phyloP scores from a whole-genome alignment of 2,888 invertebrate species.

The Trilocha varians region DNA sequence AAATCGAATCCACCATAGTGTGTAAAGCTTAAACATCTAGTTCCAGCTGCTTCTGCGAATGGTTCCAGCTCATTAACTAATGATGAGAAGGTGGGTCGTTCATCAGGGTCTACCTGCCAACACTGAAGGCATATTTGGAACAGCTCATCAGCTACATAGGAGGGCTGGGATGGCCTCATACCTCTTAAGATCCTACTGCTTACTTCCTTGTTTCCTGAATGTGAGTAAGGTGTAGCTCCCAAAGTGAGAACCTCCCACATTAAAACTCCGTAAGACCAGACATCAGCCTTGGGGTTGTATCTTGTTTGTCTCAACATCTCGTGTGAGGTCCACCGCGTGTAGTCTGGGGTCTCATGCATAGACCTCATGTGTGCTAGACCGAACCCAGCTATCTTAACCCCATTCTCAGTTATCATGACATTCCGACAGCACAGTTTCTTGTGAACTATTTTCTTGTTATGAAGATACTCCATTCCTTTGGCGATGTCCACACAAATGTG shows the following conservation, averaged over 20 bases:
- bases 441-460: constrained; percentile 79
- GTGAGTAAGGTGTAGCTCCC: constrained; percentile 85
- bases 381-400: constrained; percentile 83
- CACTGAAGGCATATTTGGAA: constrained; percentile 88
- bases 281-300: constrained; percentile 81
- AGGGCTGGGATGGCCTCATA: constrained; percentile 80
- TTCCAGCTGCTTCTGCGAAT: constrained; percentile 42
- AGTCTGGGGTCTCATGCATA: constrained; percentile 78
- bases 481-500: constrained; percentile 79
- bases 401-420: constrained; percentile 76
- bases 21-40: constrained; percentile 55
- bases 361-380: constrained; percentile 80
- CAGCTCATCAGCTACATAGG: constrained; percentile 82
- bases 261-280: constrained; percentile 88
- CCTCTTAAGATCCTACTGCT: constrained; percentile 79
- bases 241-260: constrained; percentile 88
- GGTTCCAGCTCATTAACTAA: constrained; percentile 64
- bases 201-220: constrained; percentile 78
- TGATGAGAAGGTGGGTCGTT: constrained; percentile 81
- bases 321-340: constrained; percentile 84
- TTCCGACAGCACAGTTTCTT: constrained; percentile 82
- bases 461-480: constrained; percentile 80
- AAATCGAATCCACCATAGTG: constrained; percentile 61
- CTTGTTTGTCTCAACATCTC: constrained; percentile 82
- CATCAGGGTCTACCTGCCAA: constrained; percentile 87